Conservation (phyloP, 1,140 invertebrate species). For the Neocloeon triangulifer region DNA sequence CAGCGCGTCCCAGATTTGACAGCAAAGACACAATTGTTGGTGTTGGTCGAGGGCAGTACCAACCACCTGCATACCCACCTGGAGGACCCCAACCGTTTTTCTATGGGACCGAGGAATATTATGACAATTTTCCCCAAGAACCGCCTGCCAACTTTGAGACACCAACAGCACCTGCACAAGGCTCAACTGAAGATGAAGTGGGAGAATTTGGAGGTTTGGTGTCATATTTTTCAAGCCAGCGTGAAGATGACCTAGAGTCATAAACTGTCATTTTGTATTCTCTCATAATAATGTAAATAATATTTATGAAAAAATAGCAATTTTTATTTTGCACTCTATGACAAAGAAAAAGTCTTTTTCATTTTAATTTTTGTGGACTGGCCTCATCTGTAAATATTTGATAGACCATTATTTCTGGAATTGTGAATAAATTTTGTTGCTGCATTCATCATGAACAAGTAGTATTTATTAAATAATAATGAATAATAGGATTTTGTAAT, state of each 20-base stretch:
- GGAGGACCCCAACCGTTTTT: conserved; percentile 5
- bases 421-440: too few species aligned
- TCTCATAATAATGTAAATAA: too few species aligned
- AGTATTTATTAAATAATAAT: too few species aligned
- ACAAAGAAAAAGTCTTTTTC: too few species aligned
- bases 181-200: conserved; percentile 21
- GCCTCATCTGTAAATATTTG: too few species aligned
- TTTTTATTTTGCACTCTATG: too few species aligned
- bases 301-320: too few species aligned
- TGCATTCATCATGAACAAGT: too few species aligned
- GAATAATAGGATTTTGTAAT: too few species aligned
- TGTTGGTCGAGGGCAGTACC: background rate
- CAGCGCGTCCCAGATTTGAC: background rate
- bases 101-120: conserved; percentile 11
- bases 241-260: conserved; percentile 43
- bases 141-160: conserved; percentile 10
- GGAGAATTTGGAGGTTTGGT: conserved; percentile 62
- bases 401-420: too few species aligned
- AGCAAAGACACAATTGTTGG: too few species aligned
- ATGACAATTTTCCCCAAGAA: conserved; percentile 10
- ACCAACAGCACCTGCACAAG: conserved; percentile 10
- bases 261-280: conserved; percentile 13
- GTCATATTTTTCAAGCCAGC: conserved; percentile 69
- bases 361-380: too few species aligned
- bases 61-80: background rate